phyloP scores from a whole-genome alignment of 2,888 invertebrate genomes.

The Proisotoma minuta region DNA sequence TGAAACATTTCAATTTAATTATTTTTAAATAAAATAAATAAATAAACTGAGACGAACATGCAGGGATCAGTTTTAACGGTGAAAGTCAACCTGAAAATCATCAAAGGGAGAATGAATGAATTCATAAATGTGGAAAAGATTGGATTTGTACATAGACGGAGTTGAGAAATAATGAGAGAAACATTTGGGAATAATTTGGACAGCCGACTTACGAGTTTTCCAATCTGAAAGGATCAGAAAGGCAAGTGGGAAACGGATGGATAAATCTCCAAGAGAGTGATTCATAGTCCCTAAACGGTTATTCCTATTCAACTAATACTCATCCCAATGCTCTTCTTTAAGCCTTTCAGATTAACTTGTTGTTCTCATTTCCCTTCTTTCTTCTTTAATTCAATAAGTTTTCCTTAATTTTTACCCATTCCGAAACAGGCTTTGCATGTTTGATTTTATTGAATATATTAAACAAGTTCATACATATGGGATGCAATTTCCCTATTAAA shows the following conservation, averaged over 20 bases:
- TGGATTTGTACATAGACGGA: not conserved
- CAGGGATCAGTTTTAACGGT: too few relatives aligned
- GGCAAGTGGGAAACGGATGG: conserved; percentile 31
- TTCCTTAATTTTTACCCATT: too few relatives aligned
- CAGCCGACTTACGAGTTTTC: conserved; percentile 33
- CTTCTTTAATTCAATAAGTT: too few relatives aligned
- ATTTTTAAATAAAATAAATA: too few relatives aligned
- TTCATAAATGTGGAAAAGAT: not conserved
- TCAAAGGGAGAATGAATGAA: too few relatives aligned
- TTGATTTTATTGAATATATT: too few relatives aligned
- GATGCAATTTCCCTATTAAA: not conserved
- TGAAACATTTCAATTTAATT: too few relatives aligned
- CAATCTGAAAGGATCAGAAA: conserved; percentile 29
- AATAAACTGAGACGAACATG: too few relatives aligned
- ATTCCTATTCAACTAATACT: conserved; percentile 41
- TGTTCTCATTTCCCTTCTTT: conserved; percentile 36
- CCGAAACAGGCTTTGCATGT: too few relatives aligned
- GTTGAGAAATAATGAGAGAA: conserved; percentile 8
- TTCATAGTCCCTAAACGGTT: conserved; percentile 43
- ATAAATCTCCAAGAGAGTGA: conserved; percentile 26
- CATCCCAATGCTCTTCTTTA: conserved; percentile 41
- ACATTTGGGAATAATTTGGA: conserved; percentile 37
- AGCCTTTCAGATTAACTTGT: conserved; percentile 39
- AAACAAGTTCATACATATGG: too few relatives aligned
- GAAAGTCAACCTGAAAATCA: too few relatives aligned